Percentiles rank a stretch among this genome's conserved stretches.
Evolutionary conservation across 2,888 invertebrate genomes (phyloP).

Genomic region (Bombyx huttoni): DNA sequence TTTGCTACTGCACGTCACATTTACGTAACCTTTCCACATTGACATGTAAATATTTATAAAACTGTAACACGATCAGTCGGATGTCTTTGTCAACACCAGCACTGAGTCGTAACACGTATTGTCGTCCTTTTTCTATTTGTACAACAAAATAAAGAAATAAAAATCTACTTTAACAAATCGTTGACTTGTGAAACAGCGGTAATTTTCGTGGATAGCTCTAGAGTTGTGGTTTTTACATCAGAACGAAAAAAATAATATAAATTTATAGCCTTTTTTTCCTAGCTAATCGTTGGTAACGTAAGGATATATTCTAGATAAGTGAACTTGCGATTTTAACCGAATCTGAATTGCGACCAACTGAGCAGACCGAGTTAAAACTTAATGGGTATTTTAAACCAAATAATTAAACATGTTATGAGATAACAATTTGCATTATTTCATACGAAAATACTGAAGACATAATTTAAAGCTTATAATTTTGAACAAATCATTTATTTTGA

Average conservation of each 20-base stretch:
- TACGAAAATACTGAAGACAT: no score
- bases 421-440: no score
- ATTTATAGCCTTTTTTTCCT: no score
- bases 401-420: no score
- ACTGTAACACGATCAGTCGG: conserved; percentile 19
- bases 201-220: conserved; percentile 7
- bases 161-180: conserved; percentile 2
- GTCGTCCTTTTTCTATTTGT: conserved; percentile 6
- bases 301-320: no score
- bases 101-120: conserved; percentile 4
- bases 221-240: not conserved
- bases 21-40: conserved; percentile 36
- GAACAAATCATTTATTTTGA: no score
- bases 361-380: no score
- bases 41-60: conserved; percentile 27
- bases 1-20: conserved; percentile 17
- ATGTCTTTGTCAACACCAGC: conserved; percentile 11
- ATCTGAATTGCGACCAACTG: no score
- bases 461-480: no score
- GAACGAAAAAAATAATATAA: not conserved
- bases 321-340: no score
- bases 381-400: no score
- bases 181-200: conserved; percentile 22
- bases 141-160: conserved; percentile 7
- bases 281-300: no score